Evolutionary conservation across 1,140 invertebrate genomes (phyloP), one percentile per base, ranked within the genome.

Genomic region (Rhopalosiphum padi): DNA sequence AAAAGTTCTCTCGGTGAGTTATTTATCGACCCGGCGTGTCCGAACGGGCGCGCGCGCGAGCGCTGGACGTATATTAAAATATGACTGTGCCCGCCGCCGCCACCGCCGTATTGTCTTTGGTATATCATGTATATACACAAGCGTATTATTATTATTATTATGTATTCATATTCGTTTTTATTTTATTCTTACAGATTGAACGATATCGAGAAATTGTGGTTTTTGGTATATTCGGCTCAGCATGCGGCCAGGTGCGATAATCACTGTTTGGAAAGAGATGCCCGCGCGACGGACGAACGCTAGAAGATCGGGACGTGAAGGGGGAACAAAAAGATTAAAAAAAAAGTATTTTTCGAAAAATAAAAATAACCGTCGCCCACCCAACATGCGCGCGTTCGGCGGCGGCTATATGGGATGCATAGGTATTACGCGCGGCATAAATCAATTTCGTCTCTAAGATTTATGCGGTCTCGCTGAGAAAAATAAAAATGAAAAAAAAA

Each of bases 21-120:
- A 93, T 93, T 93, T 93, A 93, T 93, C 91, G 91, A 93, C 91
- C 91, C 82, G 82, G 91, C 91, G 91, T 86, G 91, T 93, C 91
- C 91, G 48, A 93, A 93, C 91, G 82, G 23, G n/a, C 68, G 90
- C 91, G 37, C 53, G 53, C 88, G 51, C 90, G 25, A 30, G 55
- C 90, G 46, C 90, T 77, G 23, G 21, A 68, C 90, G n/a, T 51
- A 85, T 93, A 85, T 93, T 93, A 86, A 93, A 93, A 93, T 93
- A 93, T 93, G 43, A 93, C 91, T 43, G 82, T 85, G 37, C 48
- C 22, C 25, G 48, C 77, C 77, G 43, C 82, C 91, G 46, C 53
- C 48, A 15, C 88, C 48, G 15, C 90, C 90, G 82, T 85, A 93
- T 93, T 93, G 91, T 93, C 91, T 93, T 93, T 93, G 41, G 51